Percentiles rank a stretch among this genome's conserved stretches.
phyloP scores from a whole-genome alignment of 2,113 vertebrate genomes.

The Neopipo cinnamomea region DNA sequence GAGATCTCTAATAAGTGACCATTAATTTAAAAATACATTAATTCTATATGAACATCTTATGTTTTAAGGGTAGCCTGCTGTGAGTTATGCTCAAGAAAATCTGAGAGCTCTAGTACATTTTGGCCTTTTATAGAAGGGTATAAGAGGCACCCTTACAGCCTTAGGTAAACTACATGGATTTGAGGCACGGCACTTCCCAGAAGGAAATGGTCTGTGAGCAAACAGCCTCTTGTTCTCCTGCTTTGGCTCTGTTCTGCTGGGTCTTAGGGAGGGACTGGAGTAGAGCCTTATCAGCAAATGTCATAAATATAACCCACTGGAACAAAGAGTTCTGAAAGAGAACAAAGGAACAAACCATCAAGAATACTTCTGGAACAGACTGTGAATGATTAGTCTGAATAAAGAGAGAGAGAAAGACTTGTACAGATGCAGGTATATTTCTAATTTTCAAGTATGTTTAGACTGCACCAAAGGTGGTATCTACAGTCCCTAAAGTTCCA shows the following conservation, averaged over 20 bases:
- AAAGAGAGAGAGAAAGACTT: background rate
- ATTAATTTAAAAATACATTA: background rate
- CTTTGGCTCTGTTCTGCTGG: background rate
- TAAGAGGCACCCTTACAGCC: background rate
- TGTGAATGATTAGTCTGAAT: background rate
- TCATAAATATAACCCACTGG: background rate
- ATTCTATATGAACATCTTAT: background rate
- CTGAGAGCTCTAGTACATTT: background rate
- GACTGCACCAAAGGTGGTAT: background rate
- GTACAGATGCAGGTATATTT: background rate
- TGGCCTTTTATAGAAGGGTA: background rate
- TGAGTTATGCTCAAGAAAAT: background rate
- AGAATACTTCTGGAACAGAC: background rate
- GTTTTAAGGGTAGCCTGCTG: background rate
- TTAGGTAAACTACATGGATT: background rate
- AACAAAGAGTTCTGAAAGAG: background rate
- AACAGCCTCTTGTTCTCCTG: background rate
- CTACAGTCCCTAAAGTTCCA: background rate
- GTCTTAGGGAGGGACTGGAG: background rate
- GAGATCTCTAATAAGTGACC: background rate
- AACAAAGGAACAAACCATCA: background rate
- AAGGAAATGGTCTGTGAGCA: background rate
- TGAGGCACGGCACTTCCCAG: background rate
- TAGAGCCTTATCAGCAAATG: background rate
- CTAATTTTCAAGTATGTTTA: background rate